Evolutionary conservation across 1,140 invertebrate genomes (phyloP), one percentile per base, ranked within the genome.

Genomic region (Aethina tumida): DNA sequence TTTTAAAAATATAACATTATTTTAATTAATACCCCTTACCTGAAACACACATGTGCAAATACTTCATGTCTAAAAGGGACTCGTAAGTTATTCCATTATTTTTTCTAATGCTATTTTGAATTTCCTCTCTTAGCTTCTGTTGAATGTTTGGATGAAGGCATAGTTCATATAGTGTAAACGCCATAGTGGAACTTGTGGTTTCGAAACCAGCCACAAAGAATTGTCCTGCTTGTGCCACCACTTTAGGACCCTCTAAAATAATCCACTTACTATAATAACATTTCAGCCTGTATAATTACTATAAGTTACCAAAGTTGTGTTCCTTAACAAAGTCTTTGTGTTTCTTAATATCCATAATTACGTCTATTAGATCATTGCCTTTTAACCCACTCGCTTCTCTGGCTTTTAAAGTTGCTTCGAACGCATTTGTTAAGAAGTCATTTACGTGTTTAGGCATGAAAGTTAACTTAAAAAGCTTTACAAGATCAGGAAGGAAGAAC

Each of bases 91-190:
- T 49, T 20, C 43, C 32, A 5, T 44, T 39, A 12, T 47, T 38
- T 37, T 61, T 41, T 33, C 52, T 13, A 2, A 42, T 39, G 22
- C 47, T 9, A 49, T 36, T 26, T 5, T 69, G 64, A n/a, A 67
- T 60, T 47, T 71, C 65, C 5, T 55, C 28, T n/a, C 66, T 50
- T 10, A 61, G 37, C 32, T 62, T 65, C 2, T 52, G 21, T 36
- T 71, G 67, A 1, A 68, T 50, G 64, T 55, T 1, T 53, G 56
- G 53, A 69, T 53, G 14, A 49, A 33, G 0, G 66, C 62, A 3
- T 35, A 91, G 53, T 50, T 79, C 74, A 47, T 81, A 74, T 0
- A 81, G 51, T 7, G 70, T 64, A 39, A 44, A 34, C 22, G 29
- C 9, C 39, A 13, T 10, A 0, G 22, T 28, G n/a, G 9, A 7